These are phyloP conservation scores for Crossaster papposus DNA, from an alignment of 53 echinoderm and acorn worm species.

Conservation along the genomic window DNA sequence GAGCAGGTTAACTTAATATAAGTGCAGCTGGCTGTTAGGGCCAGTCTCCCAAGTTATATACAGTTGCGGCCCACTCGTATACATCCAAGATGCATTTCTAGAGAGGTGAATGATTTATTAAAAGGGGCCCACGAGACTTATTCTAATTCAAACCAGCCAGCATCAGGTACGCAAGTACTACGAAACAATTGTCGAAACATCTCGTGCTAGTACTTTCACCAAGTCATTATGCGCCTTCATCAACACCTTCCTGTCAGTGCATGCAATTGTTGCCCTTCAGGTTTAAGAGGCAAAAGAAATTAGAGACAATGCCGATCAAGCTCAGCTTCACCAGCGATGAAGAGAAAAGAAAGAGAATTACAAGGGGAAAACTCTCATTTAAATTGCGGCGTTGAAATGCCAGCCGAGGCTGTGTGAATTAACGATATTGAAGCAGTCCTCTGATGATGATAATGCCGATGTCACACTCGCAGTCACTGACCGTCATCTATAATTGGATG, in stretches of 20 bases:
- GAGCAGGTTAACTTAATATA: background rate
- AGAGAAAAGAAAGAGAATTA: background rate
- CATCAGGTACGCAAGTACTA: background rate
- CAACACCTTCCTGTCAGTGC: background rate
- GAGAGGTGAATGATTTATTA: background rate
- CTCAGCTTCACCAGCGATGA: background rate
- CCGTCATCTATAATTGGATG: background rate
- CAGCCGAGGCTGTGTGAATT: conserved; percentile 3
- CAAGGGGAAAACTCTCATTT: background rate
- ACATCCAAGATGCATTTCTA: background rate
- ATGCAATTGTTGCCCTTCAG: background rate
- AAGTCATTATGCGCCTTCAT: background rate
- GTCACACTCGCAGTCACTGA: background rate
- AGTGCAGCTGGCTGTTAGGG: background rate
- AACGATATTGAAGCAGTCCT: background rate
- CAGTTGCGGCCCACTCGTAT: background rate
- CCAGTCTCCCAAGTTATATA: background rate
- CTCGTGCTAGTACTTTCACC: background rate
- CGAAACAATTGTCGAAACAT: background rate
- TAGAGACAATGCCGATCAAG: background rate
- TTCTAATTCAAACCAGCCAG: background rate
- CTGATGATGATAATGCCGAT: background rate
- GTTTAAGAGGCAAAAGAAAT: too few relatives aligned
- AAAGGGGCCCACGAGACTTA: background rate
- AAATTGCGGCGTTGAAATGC: background rate